Percentiles rank a stretch among this genome's conserved stretches.
These are phyloP conservation scores for Chloromyia formosa DNA, from an alignment of 2,888 invertebrate species.

Conservation along the genomic window DNA sequence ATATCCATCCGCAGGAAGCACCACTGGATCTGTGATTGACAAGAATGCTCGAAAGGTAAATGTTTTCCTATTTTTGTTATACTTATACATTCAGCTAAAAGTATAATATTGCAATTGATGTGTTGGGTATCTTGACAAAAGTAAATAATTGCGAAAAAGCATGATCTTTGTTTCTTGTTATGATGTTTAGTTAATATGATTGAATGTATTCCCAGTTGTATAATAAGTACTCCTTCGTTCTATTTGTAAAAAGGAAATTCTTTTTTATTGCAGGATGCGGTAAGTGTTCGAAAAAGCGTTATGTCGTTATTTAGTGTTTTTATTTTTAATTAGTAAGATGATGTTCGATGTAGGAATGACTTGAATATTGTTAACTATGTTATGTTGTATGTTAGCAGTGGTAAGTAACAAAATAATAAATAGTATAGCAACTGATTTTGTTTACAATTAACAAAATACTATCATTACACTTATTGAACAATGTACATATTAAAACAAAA, in stretches of 20 bases:
- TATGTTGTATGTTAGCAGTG: conserved; percentile 29
- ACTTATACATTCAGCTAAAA: conserved; percentile 33
- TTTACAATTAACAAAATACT: too few species aligned
- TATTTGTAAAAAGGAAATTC: conserved; percentile 52
- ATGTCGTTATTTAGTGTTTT: conserved; percentile 35
- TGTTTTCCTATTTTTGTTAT: conserved; percentile 51
- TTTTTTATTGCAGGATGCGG: conserved; percentile 65
- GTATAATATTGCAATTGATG: background rate
- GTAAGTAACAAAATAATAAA: conserved; percentile 41
- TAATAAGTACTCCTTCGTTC: conserved; percentile 48
- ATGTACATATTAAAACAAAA: too few species aligned
- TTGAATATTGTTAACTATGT: conserved; percentile 13
- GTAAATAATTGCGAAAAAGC: conserved; percentile 45
- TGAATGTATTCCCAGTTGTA: conserved; percentile 50
- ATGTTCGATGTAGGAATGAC: conserved; percentile 28
- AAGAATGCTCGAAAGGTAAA: conserved; percentile 79
- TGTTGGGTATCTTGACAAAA: conserved; percentile 38
- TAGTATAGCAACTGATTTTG: too few species aligned
- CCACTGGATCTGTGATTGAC: conserved; percentile 68
- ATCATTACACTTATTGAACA: too few species aligned
- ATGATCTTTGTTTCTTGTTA: conserved; percentile 47
- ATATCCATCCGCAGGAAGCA: conserved; percentile 60
- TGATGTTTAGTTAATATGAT: conserved; percentile 46
- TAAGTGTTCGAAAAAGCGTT: conserved; percentile 57
- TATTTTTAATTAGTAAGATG: conserved; percentile 40